These are phyloP conservation scores for Caenorhabditis uteleia DNA, from an alignment of 2,888 invertebrate genomes.

Conservation along the genomic window DNA sequence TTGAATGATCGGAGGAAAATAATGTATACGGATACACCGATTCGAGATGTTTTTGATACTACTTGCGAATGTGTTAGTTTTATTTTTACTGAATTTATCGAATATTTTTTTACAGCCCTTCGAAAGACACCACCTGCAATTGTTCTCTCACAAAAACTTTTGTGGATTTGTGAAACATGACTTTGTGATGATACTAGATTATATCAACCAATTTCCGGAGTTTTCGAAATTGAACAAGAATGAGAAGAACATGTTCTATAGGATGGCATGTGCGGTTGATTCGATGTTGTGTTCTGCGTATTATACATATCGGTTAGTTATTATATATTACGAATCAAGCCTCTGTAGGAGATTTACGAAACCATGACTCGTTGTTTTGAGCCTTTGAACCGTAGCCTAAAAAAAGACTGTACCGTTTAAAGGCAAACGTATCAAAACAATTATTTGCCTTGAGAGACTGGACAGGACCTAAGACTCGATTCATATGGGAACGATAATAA, in stretches of 20 bases:
- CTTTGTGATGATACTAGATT: slow-evolving; percentile 51
- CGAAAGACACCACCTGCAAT: slow-evolving; percentile 39
- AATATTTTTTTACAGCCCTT: slow-evolving; percentile 41
- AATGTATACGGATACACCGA: slow-evolving; percentile 50
- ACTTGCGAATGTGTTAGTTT: slow-evolving; percentile 50
- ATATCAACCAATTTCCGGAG: slow-evolving; percentile 42
- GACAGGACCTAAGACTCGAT: too few species aligned
- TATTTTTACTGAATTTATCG: neutral
- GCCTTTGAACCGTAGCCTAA: too few species aligned
- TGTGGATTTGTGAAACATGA: slow-evolving; percentile 48
- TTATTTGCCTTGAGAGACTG: too few species aligned
- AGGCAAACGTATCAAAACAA: too few species aligned
- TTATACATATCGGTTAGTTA: slow-evolving; percentile 43
- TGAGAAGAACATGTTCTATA: slow-evolving; percentile 47
- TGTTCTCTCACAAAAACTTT: slow-evolving; percentile 44
- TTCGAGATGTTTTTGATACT: slow-evolving; percentile 43
- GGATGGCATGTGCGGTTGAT: slow-evolving; percentile 50
- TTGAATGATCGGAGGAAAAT: slow-evolving; percentile 48
- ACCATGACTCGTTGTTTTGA: too few species aligned
- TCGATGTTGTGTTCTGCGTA: slow-evolving; percentile 51
- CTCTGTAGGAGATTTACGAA: too few species aligned
- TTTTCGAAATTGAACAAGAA: slow-evolving; percentile 36
- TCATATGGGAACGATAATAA: too few species aligned
- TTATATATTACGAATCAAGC: too few species aligned
- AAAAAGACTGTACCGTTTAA: too few species aligned